These are phyloP conservation scores for Papilio xuthus DNA, from an alignment of 1,140 invertebrate species.

Conservation along the genomic window DNA sequence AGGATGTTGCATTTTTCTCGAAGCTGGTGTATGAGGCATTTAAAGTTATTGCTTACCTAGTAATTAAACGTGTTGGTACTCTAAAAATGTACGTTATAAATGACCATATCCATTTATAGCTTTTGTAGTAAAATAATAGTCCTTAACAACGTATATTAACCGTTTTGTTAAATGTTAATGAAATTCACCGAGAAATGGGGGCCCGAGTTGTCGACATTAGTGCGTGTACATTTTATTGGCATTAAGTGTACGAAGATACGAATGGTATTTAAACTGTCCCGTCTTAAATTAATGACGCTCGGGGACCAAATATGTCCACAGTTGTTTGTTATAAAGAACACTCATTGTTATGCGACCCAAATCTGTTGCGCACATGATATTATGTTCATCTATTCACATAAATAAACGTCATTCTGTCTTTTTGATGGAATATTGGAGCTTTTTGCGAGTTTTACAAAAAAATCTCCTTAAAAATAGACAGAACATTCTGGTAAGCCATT, in stretches of 20 bases:
- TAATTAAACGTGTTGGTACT: conserved; percentile 5
- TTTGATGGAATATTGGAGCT: background rate
- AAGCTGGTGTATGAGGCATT: background rate
- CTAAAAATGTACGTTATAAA: background rate
- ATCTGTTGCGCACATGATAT: conserved; percentile 9
- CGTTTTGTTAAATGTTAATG: conserved; percentile 9
- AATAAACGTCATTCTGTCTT: background rate
- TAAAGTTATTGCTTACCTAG: background rate
- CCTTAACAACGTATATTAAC: conserved; percentile 11
- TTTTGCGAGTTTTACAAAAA: background rate
- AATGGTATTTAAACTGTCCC: conserved; percentile 19
- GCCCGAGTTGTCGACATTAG: background rate
- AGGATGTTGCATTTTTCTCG: background rate
- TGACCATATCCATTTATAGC: conserved; percentile 8
- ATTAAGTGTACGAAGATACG: conserved; percentile 25
- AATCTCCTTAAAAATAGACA: background rate
- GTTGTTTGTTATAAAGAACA: conserved; percentile 21
- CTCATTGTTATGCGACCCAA: conserved; percentile 10
- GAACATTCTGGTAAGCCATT: background rate
- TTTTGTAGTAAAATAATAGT: conserved; percentile 19
- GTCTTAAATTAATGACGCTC: conserved; percentile 17
- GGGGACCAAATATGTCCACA: conserved; percentile 5
- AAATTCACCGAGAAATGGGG: conserved; percentile 12
- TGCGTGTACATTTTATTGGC: conserved; percentile 14
- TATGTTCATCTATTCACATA: background rate